Base-by-base conservation (phyloP, 2,888 invertebrate genomes). In the Tupiocoris notatus region DNA sequence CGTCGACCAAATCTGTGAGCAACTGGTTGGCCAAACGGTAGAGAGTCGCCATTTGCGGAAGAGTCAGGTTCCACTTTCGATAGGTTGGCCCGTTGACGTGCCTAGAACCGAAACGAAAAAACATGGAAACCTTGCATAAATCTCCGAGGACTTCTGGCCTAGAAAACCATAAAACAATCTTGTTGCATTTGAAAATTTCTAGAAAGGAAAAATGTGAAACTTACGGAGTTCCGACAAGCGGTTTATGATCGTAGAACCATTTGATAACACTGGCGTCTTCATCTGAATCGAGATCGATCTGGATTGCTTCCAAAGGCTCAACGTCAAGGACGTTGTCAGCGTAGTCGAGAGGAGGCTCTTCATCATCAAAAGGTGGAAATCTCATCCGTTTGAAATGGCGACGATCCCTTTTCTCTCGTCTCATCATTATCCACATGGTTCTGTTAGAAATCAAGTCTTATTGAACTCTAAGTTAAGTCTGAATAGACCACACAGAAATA, bases 371-470 rank as follows among this genome's bases (percentile, higher is more conserved):
- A 0, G 99, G 99, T 16, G 99, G 99, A 84, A 99, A 99, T 81
- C 99, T 88, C 99, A 99, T 99, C 81, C 99, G 88, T 85, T 99
- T 99, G 84, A 99, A 99, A 84, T 99, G 99, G 25, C 98, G 89
- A 83, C 99, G 92, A 87, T 99, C 99, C 79, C 99, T 88, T 85
- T 99, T 99, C 83, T 99, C 98, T 81, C 99, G 89, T 81, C 99
- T 88, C 98, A 99, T 98, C 98, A 99, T 99, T 81, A 99, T 98
- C 99, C 99, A 99, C 98, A 99, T 99, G 0, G 98, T 96, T 61
- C 92, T 92, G 80, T 20, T 39, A 3, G 39, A 25, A 22, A 67
- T 63, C n/a, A n/a, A n/a, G n/a, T n/a, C n/a, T n/a, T n/a, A n/a
- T n/a, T n/a, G n/a, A n/a, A n/a, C n/a, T n/a, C n/a, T n/a, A n/a